Evolutionary conservation across 2,797 vertebrate genomes (phyloP), one percentile per base, ranked within the genome.

Genomic region (Vipera ursinii): DNA sequence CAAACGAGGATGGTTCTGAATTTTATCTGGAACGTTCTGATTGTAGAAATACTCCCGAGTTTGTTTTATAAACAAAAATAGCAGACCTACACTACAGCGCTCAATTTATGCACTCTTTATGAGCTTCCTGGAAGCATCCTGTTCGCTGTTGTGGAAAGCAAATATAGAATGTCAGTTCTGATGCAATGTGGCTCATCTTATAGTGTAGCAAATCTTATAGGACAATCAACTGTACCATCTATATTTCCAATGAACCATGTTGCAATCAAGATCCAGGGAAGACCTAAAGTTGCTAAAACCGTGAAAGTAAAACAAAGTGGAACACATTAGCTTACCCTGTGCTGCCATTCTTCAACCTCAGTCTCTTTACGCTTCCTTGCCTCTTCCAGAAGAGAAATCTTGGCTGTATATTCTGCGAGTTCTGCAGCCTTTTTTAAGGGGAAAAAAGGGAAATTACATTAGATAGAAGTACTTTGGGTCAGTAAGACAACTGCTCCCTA

Each of bases 311-410:
- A 78, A 44, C 65, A 48, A n/a, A 0, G 0, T 61, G 26, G 14
- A 57, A 92, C 17, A 88, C 24, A 22, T 61, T 53, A 53, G 92
- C 98, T 98, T 95, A 99, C 99, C 97, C 96, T 98, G 95, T 98
- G 97, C 95, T 99, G 98, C 99, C 99, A 99, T 94, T 98, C 95
- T 91, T 97, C 95, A 0, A 98, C 99, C 94, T 99, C 99, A 1
- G 97, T 97, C 95, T 99, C 99, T 94, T 99, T 99, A 96, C 97
- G 97, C 93, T 78, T 98, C 97, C 97, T 98, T 3, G 98, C 98
- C 90, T 99, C 98, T 96, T 99, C 99, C 89, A 99, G 97, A 53
- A 98, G 96, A 0, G 97, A 95, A 55, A 99, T 99, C 97, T 96
- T 98, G 90, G 98, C 97, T 0, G 99, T 98, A 95, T 99, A 98